These are phyloP conservation scores for Hemicordylus capensis DNA, from an alignment of 2,113 vertebrate genomes.

Conservation along the genomic window DNA sequence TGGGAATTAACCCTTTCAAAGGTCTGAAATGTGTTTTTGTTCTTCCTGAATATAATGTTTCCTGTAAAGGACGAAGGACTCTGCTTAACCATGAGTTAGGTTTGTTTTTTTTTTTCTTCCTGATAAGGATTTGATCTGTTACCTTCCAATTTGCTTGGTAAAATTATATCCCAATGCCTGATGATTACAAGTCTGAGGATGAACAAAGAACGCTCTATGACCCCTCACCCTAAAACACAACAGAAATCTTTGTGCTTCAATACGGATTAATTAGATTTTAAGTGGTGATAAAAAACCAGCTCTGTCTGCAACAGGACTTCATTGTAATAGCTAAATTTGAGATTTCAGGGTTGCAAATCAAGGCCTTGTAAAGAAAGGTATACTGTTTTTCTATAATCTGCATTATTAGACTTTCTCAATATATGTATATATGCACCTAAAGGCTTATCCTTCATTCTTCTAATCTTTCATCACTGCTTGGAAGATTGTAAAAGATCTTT, in stretches of 20 bases:
- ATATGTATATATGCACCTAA: conserved; percentile 60
- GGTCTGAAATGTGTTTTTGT: conserved; percentile 78
- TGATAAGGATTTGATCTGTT: conserved; percentile 84
- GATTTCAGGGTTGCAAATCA: conserved; percentile 78
- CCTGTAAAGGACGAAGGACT: conserved; percentile 77
- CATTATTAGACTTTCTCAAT: conserved; percentile 75
- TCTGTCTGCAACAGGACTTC: conserved; percentile 82
- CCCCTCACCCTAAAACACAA: conserved; percentile 88
- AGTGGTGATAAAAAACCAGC: conserved; percentile 83
- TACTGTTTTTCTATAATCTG: conserved; percentile 80
- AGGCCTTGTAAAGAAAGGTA: conserved; percentile 80
- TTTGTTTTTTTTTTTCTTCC: too few species aligned
- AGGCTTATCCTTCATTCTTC: conserved; percentile 62
- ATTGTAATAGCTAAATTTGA: conserved; percentile 82
- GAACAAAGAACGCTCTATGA: conserved; percentile 87
- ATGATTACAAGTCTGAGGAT: conserved; percentile 77
- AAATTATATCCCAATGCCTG: conserved; percentile 83
- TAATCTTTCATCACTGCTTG: conserved; percentile 62
- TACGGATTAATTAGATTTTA: conserved; percentile 90
- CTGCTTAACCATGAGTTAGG: conserved; percentile 76
- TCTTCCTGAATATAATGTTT: conserved; percentile 77
- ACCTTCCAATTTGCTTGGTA: conserved; percentile 84
- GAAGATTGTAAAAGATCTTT: conserved; percentile 65
- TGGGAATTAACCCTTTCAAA: conserved; percentile 70
- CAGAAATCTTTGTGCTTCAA: conserved; percentile 87